phyloP scores from a whole-genome alignment of 2,888 invertebrate species.

The Rotaria sp. region DNA sequence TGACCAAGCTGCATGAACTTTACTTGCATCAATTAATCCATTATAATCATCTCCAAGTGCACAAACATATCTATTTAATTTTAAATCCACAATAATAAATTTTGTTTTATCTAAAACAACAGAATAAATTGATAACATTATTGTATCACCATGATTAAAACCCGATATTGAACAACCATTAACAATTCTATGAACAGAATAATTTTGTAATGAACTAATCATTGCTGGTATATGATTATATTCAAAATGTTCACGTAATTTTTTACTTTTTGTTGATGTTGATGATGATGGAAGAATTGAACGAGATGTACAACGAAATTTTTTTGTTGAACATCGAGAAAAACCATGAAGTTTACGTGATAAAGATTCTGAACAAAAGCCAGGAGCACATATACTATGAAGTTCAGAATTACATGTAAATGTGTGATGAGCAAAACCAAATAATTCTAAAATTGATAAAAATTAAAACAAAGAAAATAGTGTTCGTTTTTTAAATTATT shows the following conservation, averaged over 20 bases:
- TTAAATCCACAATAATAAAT: constrained; percentile 52
- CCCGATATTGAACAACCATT: neutral
- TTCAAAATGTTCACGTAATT: constrained; percentile 56
- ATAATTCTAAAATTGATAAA: neutral
- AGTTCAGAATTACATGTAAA: constrained; percentile 15
- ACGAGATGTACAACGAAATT: neutral
- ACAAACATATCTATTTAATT: constrained; percentile 44
- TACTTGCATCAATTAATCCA: neutral
- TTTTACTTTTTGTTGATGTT: constrained; percentile 40
- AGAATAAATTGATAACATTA: neutral
- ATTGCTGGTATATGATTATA: constrained; percentile 57
- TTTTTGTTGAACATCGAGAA: neutral
- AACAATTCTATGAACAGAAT: constrained; percentile 16
- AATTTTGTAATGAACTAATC: constrained; percentile 47
- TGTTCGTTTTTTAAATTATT: neutral
- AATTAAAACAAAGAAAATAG: neutral
- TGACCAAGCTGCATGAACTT: neutral
- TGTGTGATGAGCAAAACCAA: neutral
- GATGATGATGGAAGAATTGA: neutral
- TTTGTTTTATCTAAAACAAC: constrained; percentile 44
- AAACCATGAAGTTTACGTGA: neutral
- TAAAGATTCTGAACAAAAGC: neutral
- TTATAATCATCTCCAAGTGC: constrained; percentile 7
- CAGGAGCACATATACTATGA: neutral
- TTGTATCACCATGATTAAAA: neutral